phyloP scores from a whole-genome alignment of 2,888 invertebrate species.

The Odontocerum albicorne region DNA sequence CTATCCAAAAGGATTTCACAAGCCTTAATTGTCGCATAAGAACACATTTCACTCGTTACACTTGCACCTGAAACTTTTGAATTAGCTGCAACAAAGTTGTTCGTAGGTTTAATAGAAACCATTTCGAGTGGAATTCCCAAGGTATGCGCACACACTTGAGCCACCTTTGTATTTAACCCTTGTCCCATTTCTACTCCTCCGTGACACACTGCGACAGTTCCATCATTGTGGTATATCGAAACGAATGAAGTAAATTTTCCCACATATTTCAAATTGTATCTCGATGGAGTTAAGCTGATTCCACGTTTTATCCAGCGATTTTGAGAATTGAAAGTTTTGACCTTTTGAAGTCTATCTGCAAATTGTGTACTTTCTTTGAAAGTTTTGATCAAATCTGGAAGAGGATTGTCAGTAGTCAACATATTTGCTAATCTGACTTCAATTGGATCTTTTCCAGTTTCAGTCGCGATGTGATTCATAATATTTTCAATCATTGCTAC shows the following conservation, averaged over 20 bases:
- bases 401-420: slow-evolving; percentile 40
- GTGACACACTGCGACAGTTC: slow-evolving; percentile 66
- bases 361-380: slow-evolving; percentile 60
- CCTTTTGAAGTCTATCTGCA: slow-evolving; percentile 51
- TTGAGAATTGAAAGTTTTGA: slow-evolving; percentile 59
- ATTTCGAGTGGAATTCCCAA: slow-evolving; percentile 66
- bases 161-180: slow-evolving; percentile 72
- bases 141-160: slow-evolving; percentile 69
- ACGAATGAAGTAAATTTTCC: slow-evolving; percentile 62
- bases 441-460: slow-evolving; percentile 58
- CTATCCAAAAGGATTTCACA: slow-evolving; percentile 53
- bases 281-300: slow-evolving; percentile 63
- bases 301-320: slow-evolving; percentile 79
- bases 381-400: slow-evolving; percentile 58
- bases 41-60: slow-evolving; percentile 68
- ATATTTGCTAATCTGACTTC: slow-evolving; percentile 62
- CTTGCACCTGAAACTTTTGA: slow-evolving; percentile 69
- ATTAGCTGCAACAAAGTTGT: slow-evolving; percentile 68
- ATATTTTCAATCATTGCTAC: slow-evolving; percentile 61
- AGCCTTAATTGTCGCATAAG: slow-evolving; percentile 58
- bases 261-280: slow-evolving; percentile 58
- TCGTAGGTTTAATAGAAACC: slow-evolving; percentile 66
- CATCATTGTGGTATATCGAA: slow-evolving; percentile 68
- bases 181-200: slow-evolving; percentile 76
- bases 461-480: slow-evolving; percentile 67